phyloP scores from a whole-genome alignment of 2,888 invertebrate species.

The Oxytorus armatus region DNA sequence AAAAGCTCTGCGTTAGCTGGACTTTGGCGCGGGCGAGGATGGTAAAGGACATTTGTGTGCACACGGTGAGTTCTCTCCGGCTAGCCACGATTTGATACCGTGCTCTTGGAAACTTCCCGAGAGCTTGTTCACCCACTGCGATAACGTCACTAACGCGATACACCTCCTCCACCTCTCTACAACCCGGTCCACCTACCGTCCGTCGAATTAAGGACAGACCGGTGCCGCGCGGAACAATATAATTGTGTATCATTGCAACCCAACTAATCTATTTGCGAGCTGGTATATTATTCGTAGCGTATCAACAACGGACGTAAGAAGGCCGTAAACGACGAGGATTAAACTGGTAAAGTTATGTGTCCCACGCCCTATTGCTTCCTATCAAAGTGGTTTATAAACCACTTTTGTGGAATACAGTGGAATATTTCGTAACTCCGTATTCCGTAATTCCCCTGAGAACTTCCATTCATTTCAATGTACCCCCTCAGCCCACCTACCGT shows the following conservation, averaged over 20 bases:
- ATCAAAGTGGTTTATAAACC: neutral
- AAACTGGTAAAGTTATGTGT: neutral
- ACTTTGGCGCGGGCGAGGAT: slow-evolving; percentile 1
- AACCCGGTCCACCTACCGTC: slow-evolving; percentile 1
- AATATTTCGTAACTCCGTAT: slow-evolving; percentile 8
- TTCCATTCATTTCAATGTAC: neutral
- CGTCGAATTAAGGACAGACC: slow-evolving; percentile 58
- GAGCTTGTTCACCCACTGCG: slow-evolving; percentile 41
- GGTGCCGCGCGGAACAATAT: slow-evolving; percentile 44
- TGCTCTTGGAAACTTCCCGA: slow-evolving; percentile 47
- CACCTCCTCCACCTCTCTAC: neutral
- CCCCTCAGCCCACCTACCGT: too few relatives aligned
- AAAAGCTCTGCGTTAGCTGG: slow-evolving; percentile 13
- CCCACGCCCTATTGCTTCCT: neutral
- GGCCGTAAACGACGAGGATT: neutral
- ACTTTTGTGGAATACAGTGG: slow-evolving; percentile 15
- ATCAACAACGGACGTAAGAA: neutral
- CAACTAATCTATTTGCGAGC: slow-evolving; percentile 32
- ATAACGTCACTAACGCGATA: slow-evolving; percentile 56
- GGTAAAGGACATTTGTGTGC: slow-evolving; percentile 47
- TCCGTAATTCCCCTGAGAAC: neutral
- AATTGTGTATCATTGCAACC: slow-evolving; percentile 55
- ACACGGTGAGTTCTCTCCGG: slow-evolving; percentile 19
- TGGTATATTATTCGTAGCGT: neutral
- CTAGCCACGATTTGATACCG: slow-evolving; percentile 40